These are phyloP conservation scores for Peribatodes rhomboidaria DNA, from an alignment of 2,888 invertebrate species.

Conservation along the genomic window DNA sequence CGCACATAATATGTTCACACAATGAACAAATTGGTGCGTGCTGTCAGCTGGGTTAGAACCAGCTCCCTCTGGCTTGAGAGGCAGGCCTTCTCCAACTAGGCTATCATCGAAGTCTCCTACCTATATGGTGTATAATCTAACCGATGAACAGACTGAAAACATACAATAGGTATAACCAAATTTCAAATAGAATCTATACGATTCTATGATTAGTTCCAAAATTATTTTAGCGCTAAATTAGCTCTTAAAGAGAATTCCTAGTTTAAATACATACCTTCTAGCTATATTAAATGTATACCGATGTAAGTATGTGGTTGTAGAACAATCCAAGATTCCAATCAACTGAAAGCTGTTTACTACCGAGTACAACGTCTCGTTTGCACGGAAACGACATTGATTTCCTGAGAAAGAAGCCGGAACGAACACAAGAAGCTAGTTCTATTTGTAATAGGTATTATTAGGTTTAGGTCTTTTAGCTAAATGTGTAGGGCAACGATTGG, in stretches of 20 bases:
- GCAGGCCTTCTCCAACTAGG: no score
- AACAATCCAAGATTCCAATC: conserved; percentile 58
- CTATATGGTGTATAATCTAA: no score
- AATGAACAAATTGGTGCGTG: no score
- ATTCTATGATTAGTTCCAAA: no score
- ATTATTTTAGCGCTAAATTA: no score
- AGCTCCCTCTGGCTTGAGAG: no score
- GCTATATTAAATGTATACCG: not conserved
- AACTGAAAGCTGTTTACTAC: conserved; percentile 56
- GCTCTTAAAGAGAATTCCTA: not conserved
- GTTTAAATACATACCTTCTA: not conserved
- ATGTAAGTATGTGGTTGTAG: not conserved
- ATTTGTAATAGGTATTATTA: not conserved
- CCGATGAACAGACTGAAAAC: no score
- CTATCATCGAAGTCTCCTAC: no score
- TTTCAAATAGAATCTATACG: no score
- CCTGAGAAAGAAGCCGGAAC: conserved; percentile 4
- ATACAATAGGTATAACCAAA: no score
- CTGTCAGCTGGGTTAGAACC: no score
- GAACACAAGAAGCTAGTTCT: not conserved
- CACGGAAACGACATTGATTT: conserved; percentile 46
- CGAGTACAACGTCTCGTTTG: conserved; percentile 51
- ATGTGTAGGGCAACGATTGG: not conserved
- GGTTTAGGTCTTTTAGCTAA: not conserved
- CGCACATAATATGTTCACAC: no score